Base-by-base conservation (phyloP, 2,888 invertebrate species). In the Drosophila mimica region DNA sequence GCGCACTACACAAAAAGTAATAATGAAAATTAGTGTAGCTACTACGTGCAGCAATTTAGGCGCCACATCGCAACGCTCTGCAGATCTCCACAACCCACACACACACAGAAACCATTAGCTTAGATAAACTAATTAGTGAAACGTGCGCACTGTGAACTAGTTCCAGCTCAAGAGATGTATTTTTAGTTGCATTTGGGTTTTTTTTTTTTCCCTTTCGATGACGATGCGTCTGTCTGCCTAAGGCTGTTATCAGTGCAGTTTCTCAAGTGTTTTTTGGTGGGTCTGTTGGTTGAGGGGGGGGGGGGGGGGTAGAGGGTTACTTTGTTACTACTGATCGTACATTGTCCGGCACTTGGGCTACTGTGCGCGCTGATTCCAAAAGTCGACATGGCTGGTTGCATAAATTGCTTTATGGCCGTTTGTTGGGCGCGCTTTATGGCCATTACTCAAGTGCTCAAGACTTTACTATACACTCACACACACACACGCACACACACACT, bases 401-500 rank as follows among this genome's bases (percentile, higher is more conserved):
- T 90, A 89, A 88, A 88, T 88, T 87, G 89, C 85, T 88, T 88
- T 88, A 88, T 88, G 88, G 67, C 82, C 79, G 73, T 81, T 85
- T 81, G 83, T 73, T 76, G 82, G 70, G 79, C 76, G 87, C 81
- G 74, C 88, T 89, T 89, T 89, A 89, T 89, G 90, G 79, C 85
- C 89, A 82, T 89, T 82, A 90, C 81, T 90, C 83, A 90, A 91
- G 89, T 91, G 89, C 81, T 88, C 84, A 79, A 81, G 82, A 83
- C 84, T 67, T 63, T 63, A 69, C 65, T 57, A 54, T 34, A 51
- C 52, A 43, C 33, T 36, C 33, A 56, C 60, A 56, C 36, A 30
- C 36, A 64, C 31, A 36, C 43, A 52, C 54, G 28, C 30, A 46
- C 52, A 53, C 59, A 70, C 56, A 0, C 48, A 52, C 48, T 30